phyloP scores from a whole-genome alignment of 2,113 vertebrate genomes.

The Lophius piscatorius region DNA sequence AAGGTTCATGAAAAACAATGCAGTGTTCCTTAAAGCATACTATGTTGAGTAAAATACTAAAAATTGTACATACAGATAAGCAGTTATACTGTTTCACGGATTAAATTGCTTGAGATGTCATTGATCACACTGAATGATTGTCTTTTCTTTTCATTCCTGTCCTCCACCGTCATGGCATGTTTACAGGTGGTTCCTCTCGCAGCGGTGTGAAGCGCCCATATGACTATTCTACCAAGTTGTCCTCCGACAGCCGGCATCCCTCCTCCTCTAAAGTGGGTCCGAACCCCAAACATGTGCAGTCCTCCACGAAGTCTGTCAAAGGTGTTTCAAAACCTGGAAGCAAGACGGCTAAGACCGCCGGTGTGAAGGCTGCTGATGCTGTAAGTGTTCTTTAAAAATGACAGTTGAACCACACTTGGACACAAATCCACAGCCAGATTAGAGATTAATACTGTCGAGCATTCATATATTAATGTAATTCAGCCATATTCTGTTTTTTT shows the following conservation, averaged over 20 bases:
- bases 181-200: conserved; percentile 15
- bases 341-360: conserved; percentile 22
- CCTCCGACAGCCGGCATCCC: not conserved
- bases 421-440: too few relatives aligned
- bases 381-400: conserved; percentile 12
- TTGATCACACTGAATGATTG: not conserved
- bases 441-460: too few relatives aligned
- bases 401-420: too few relatives aligned
- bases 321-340: conserved; percentile 17
- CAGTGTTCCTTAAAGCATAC: too few relatives aligned
- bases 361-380: conserved; percentile 1
- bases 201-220: conserved; percentile 39
- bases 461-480: too few relatives aligned
- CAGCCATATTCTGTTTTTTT: too few relatives aligned
- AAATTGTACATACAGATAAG: too few relatives aligned
- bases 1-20: too few relatives aligned
- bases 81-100: too few relatives aligned
- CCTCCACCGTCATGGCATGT: not conserved
- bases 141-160: not conserved
- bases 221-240: conserved; percentile 4
- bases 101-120: too few relatives aligned
- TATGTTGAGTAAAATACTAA: too few relatives aligned
- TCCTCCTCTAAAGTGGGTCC: not conserved
- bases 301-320: conserved; percentile 32
- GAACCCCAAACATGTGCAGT: conserved; percentile 27